Base-by-base conservation (phyloP, 2,113 vertebrate species). In the Jacana jacana region DNA sequence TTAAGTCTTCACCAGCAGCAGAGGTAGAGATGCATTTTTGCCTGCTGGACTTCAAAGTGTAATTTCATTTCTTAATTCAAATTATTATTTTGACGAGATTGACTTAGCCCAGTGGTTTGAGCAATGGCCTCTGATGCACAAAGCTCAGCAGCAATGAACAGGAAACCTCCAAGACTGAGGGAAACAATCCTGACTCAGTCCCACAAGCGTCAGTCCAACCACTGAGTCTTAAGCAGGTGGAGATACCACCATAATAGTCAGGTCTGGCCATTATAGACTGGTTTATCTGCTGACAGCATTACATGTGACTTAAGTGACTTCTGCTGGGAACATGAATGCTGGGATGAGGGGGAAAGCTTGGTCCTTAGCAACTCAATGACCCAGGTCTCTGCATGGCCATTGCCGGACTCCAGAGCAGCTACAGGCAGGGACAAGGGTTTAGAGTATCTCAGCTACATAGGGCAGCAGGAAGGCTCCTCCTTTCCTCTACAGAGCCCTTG, bases 301-400 rank as follows among this genome's bases (percentile, higher is more conserved):
- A 20, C 27, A 11, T 3, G 11, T 0, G 0, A 28, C 12, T 1
- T 17, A 57, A 33, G 44, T 17, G 54, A 57, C 9, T 37, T 18
- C 33, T 52, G 63, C 39, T 1, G 1, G 10, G n/a, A 57, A 51
- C 24, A 17, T 7, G 52, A 69, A 17, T 13, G 44, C 42, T 63
- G 46, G 37, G 28, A 75, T 24, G 16, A 35, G 35, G 2, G 3
- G 23, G 8, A 40, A 61, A 78, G 12, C 28, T 54, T 81, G 44
- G 22, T n/a, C 24, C 14, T 12, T 11, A 33, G 9, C 40, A 61
- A 73, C 55, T 54, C 71, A 68, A 63, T 31, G 58, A 81, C 39
- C 40, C 60, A 24, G 15, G 17, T 30, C 49, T 61, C 39, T 65
- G 48, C 27, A 22, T 4, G n/a, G 31, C 18, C 31, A 12, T 0